Percentiles rank a stretch among this genome's conserved stretches.
These are phyloP conservation scores for Argentina silus DNA, from an alignment of 2,797 vertebrate genomes.

Conservation along the genomic window DNA sequence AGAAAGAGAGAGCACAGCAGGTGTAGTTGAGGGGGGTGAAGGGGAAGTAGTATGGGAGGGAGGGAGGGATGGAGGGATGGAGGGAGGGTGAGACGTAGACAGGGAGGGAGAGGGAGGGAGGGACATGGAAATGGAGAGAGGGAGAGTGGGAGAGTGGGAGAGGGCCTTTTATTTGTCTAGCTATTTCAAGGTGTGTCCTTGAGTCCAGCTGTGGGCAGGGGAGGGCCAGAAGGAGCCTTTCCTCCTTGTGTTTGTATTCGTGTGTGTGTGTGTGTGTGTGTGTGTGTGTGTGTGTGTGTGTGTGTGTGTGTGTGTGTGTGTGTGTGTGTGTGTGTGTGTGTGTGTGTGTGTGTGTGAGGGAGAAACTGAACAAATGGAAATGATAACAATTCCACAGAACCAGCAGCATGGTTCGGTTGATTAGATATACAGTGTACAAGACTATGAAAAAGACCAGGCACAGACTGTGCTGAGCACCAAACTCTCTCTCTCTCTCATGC, in stretches of 20 bases:
- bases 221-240: conserved; percentile 24
- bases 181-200: conserved; percentile 58
- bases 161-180: conserved; percentile 43
- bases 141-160: neutral
- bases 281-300: conserved; percentile 4
- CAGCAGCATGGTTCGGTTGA: neutral
- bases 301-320: conserved; percentile 8
- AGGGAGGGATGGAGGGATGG: neutral
- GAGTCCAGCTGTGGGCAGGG: conserved; percentile 46
- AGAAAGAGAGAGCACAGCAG: neutral
- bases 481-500: neutral
- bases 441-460: neutral
- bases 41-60: neutral
- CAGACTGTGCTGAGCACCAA: neutral
- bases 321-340: conserved; percentile 4
- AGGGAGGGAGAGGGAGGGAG: conserved; percentile 12
- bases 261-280: neutral
- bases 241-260: conserved; percentile 19
- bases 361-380: neutral
- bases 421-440: conserved; percentile 8
- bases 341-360: conserved; percentile 6
- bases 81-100: neutral
- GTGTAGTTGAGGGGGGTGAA: neutral
- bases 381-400: conserved; percentile 12
- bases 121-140: conserved; percentile 28